Conservation (phyloP, 2,888 invertebrate species). For the Embidobia sp. region DNA sequence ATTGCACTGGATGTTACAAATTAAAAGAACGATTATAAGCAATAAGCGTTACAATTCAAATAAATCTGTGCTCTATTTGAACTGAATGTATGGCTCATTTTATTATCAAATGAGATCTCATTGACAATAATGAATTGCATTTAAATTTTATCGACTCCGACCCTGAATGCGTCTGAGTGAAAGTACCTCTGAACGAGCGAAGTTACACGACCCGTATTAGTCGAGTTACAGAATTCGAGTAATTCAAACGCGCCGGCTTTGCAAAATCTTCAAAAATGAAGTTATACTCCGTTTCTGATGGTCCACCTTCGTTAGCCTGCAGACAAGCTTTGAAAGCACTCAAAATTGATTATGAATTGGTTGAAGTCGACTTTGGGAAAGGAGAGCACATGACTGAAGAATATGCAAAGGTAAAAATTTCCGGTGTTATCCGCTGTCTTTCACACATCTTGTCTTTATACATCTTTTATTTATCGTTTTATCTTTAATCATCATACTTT, state of each 20-base stretch:
- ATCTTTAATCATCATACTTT: no score
- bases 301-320: slow-evolving; percentile 90
- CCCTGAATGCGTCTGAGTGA: slow-evolving; percentile 44
- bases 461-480: no score
- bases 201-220: slow-evolving; percentile 42
- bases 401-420: slow-evolving; percentile 86
- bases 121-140: slow-evolving; percentile 29
- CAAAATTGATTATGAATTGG: slow-evolving; percentile 85
- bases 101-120: slow-evolving; percentile 19
- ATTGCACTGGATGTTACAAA: no score
- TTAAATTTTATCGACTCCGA: slow-evolving; percentile 29
- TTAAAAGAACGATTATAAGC: no score
- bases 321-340: slow-evolving; percentile 86
- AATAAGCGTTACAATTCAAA: no score
- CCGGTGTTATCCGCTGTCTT: no score
- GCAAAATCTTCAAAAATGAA: slow-evolving; percentile 82
- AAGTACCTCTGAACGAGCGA: slow-evolving; percentile 45
- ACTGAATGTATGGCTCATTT: not conserved
- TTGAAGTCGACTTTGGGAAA: slow-evolving; percentile 87
- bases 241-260: slow-evolving; percentile 6
- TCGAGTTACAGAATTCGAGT: slow-evolving; percentile 9
- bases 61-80: not conserved
- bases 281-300: slow-evolving; percentile 89
- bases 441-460: no score
- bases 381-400: slow-evolving; percentile 89